Conservation (phyloP, 2,797 vertebrate genomes). For the Taeniopygia guttata region DNA sequence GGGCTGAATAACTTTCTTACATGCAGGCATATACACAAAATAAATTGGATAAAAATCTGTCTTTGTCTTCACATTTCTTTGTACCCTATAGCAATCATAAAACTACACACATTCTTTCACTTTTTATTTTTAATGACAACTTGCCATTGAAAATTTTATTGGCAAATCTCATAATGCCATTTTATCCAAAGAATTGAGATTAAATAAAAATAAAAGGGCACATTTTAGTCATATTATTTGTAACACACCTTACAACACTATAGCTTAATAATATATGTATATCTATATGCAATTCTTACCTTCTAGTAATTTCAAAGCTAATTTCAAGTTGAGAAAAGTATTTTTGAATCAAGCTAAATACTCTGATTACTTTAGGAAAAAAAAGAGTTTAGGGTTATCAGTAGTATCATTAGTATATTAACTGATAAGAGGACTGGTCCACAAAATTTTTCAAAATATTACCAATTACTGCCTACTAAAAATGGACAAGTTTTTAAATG, state of each 20-base stretch:
- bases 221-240: background rate
- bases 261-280: background rate
- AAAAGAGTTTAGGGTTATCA: background rate
- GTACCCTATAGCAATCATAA: background rate
- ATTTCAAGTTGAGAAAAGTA: background rate
- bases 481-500: background rate
- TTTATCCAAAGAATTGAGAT: background rate
- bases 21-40: background rate
- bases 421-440: background rate
- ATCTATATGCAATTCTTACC: background rate
- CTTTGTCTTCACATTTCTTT: background rate
- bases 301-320: background rate
- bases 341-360: background rate
- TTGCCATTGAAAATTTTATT: background rate
- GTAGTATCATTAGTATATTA: background rate
- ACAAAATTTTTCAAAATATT: rapidly evolving
- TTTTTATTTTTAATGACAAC: background rate
- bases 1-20: background rate
- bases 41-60: background rate
- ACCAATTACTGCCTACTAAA: background rate
- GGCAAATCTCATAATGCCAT: background rate
- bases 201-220: background rate
- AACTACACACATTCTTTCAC: background rate
- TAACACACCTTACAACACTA: background rate
- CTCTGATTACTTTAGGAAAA: background rate